Evolutionary conservation across 2,888 invertebrate species (phyloP).

Genomic region (Tineola bisselliella): DNA sequence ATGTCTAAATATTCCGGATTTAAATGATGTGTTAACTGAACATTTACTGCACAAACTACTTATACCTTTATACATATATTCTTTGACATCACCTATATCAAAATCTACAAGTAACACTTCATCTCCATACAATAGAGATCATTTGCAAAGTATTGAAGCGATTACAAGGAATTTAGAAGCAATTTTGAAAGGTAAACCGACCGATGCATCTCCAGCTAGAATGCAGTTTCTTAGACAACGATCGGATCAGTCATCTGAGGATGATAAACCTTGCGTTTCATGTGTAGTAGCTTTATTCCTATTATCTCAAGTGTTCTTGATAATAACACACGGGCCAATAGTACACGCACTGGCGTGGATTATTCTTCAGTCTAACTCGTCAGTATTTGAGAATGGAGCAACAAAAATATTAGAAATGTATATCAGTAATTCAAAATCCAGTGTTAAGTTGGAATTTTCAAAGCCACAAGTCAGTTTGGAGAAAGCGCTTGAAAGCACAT

Average conservation of each 20-base stretch:
- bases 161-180: slow-evolving; percentile 72
- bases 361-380: slow-evolving; percentile 83
- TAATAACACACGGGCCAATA: slow-evolving; percentile 89
- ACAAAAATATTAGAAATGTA: slow-evolving; percentile 74
- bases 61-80: slow-evolving; percentile 93
- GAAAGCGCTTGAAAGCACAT: slow-evolving; percentile 72
- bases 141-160: slow-evolving; percentile 65
- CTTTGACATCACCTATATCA: slow-evolving; percentile 69
- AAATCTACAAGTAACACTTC: slow-evolving; percentile 29
- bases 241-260: slow-evolving; percentile 57
- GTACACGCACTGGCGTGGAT: slow-evolving; percentile 92
- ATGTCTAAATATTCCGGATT: slow-evolving; percentile 87
- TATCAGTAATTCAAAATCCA: slow-evolving; percentile 63
- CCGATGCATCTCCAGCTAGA: slow-evolving; percentile 56
- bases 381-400: slow-evolving; percentile 75
- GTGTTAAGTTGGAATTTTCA: slow-evolving; percentile 70
- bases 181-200: slow-evolving; percentile 68
- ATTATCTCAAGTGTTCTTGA: slow-evolving; percentile 93
- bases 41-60: slow-evolving; percentile 92
- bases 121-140: slow-evolving; percentile 52
- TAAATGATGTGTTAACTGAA: slow-evolving; percentile 94
- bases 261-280: slow-evolving; percentile 79
- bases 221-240: slow-evolving; percentile 44
- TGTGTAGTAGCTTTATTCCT: slow-evolving; percentile 91
- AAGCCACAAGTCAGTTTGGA: slow-evolving; percentile 81